Base-by-base conservation (phyloP, 2,797 vertebrate genomes). In the Agapornis canus region DNA sequence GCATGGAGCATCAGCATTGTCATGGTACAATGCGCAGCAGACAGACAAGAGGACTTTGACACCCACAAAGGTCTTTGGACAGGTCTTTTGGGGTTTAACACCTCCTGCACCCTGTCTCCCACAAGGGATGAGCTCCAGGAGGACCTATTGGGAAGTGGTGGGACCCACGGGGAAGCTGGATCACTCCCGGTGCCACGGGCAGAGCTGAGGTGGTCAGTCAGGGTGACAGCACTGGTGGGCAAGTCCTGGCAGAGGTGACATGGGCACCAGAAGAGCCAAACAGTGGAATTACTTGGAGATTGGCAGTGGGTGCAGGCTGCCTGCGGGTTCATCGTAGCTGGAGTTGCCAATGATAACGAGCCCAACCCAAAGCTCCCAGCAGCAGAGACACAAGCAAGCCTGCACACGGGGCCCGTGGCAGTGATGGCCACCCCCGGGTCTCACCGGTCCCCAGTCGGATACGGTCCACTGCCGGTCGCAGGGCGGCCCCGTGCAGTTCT, bases 401-500 rank as follows among this genome's bases (percentile, higher is more conserved):
- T 5, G 32, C 29, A 19, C 31, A 11, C 13, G 5, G n/a, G 48
- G 35, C 32, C 49, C 42, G 51, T 22, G 32, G 48, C 0, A 0
- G 11, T 9, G 22, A 35, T 0, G 1, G 45, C 26, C 63, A 21
- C 49, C 8, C 21, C 7, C 0, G 25, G 60, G 23, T 68, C 98
- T 99, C 98, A 99, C 99, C 72, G 99, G 99, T 31, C 99, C 99
- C 99, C 99, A 99, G 95, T 99, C 99, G 0, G 99, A 99, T 75
- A 98, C 98, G 0, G 99, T 99, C 99, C 99, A 99, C 43, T 99
- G 99, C n/a, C 99, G 98, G 93, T 99, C 99, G 2, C 99, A 99
- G 61, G 99, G 98, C 0, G 99, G 98, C 0, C 99, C 99, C 0
- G 98, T 99, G 97, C 99, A 99, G 97, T 99, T 99, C 95, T 99